Evolutionary conservation across 2,113 vertebrate genomes (phyloP).

Genomic region (Xenopus borealis): DNA sequence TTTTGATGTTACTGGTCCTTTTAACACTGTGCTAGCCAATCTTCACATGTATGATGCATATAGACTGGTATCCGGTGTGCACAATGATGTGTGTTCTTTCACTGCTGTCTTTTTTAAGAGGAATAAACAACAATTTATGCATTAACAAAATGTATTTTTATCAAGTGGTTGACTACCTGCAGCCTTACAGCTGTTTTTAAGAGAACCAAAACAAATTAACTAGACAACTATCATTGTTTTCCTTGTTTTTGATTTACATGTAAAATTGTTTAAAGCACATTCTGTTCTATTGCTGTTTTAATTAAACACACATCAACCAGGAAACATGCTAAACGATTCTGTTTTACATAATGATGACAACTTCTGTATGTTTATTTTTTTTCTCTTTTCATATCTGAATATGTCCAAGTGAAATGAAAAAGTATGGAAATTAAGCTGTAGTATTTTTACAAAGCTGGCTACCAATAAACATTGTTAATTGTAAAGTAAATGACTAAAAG

Average conservation of each 20-base stretch:
- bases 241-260: conserved; percentile 25
- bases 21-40: too few species aligned
- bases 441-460: background rate
- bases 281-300: conserved; percentile 30
- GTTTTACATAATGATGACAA: conserved; percentile 16
- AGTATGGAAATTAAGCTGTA: background rate
- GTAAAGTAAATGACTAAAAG: too few species aligned
- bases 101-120: too few species aligned
- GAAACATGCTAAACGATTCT: conserved; percentile 11
- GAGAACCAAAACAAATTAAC: background rate
- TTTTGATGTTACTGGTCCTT: too few species aligned
- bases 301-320: conserved; percentile 25
- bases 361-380: background rate
- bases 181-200: background rate
- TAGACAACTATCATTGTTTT: background rate
- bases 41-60: too few species aligned
- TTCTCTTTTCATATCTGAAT: background rate
- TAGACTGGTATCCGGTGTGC: too few species aligned
- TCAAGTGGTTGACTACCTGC: too few species aligned
- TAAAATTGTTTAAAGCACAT: conserved; percentile 34
- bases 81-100: too few species aligned
- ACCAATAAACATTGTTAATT: background rate
- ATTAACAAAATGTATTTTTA: too few species aligned
- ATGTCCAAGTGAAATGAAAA: background rate
- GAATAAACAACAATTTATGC: too few species aligned